phyloP scores from a whole-genome alignment of 2,888 invertebrate genomes.

The Plusia festucae region DNA sequence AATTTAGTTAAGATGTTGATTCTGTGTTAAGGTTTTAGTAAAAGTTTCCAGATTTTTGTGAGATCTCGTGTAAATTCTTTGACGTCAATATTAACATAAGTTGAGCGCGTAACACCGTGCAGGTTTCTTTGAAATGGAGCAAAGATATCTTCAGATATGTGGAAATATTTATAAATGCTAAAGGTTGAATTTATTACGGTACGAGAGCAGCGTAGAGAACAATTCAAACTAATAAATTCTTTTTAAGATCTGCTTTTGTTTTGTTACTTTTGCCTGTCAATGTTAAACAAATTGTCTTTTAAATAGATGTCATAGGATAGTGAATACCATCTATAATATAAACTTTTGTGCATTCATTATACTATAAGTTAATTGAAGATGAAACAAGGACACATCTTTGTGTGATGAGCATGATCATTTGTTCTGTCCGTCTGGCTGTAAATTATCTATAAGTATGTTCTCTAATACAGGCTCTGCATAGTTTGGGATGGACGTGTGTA shows the following conservation, averaged over 20 bases:
- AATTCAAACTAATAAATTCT: constrained; percentile 29
- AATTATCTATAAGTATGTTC: no score
- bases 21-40: constrained; percentile 30
- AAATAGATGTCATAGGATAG: not conserved
- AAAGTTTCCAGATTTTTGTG: constrained; percentile 41
- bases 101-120: constrained; percentile 33
- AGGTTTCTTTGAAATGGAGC: constrained; percentile 38
- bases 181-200: constrained; percentile 47
- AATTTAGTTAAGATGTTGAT: constrained; percentile 47
- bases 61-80: constrained; percentile 39
- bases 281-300: not conserved
- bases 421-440: no score
- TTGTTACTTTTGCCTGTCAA: not conserved
- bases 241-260: constrained; percentile 6
- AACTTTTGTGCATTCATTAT: no score
- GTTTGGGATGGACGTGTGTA: no score
- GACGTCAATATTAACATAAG: constrained; percentile 41
- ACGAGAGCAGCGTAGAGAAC: constrained; percentile 26
- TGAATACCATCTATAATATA: not conserved
- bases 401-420: no score
- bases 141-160: constrained; percentile 26
- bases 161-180: constrained; percentile 49
- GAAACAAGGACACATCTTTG: no score
- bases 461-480: no score
- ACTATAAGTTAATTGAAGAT: no score